Evolutionary conservation across 2,888 invertebrate genomes (phyloP), one percentile per base, ranked within the genome.

Genomic region (Eudasyphora cyanicolor): DNA sequence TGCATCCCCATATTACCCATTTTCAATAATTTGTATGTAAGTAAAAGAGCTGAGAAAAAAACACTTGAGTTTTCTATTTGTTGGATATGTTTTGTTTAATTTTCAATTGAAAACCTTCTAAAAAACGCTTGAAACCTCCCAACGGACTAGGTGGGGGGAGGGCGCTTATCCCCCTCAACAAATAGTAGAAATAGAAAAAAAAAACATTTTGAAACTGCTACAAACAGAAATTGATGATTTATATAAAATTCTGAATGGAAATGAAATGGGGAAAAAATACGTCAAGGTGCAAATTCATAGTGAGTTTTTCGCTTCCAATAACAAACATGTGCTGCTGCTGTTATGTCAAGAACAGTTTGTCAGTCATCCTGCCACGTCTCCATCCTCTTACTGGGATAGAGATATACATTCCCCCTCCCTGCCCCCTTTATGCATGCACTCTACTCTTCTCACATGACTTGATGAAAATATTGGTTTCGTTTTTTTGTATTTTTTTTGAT

Each of bases 21-120:
- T 62, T 67, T 24, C n/a, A 64, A 64, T 38, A 17, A 35, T 24
- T 67, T 10, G 19, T 64, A 38, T 38, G 67, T 42, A 19, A 35
- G 67, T 67, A 67, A 14, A 1, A 45, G 7, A 42, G n/a, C n/a
- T n/a, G n/a, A 67, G n/a, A 24, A 14, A 67, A 21, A 64, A 67
- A 67, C 67, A 67, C 67, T 67, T 67, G 67, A 67, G 67, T 42
- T 42, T 42, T 14, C 29, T 12, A 29, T n/a, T n/a, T n/a, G n/a
- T n/a, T n/a, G n/a, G n/a, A n/a, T n/a, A n/a, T n/a, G n/a, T n/a
- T n/a, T 1, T 57, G 5, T 64, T 38, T 17, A 19, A 10, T 64
- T 38, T 38, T 2, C 19, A 64, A 64, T 21, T 38, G 35, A 35
- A 64, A 57, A 21, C 54, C 14, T 21, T 6, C 19, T 21, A 0